Percentiles rank a stretch among this genome's conserved stretches.
Conservation (phyloP, 2,888 invertebrate species). For the Nomada fabriciana region DNA sequence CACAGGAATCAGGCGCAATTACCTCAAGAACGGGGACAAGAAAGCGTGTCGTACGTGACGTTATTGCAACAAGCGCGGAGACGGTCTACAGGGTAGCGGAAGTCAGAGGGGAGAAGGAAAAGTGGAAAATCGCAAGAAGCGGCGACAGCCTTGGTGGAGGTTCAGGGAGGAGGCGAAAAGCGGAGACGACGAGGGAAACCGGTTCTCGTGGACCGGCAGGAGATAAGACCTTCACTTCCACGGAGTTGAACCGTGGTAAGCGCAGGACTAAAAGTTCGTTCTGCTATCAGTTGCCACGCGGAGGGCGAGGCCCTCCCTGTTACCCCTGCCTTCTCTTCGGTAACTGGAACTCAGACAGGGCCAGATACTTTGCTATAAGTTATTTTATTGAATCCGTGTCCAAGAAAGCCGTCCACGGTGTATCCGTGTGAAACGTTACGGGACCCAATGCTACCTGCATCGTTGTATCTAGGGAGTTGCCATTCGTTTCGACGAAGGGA, state of each 20-base stretch:
- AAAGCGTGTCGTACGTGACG: constrained; percentile 53
- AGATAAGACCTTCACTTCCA: constrained; percentile 72
- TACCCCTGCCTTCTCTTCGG: constrained; percentile 63
- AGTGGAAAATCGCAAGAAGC: constrained; percentile 42
- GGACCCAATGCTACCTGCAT: constrained; percentile 27
- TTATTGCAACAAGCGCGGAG: constrained; percentile 56
- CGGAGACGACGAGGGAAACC: constrained; percentile 45
- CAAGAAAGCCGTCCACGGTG: constrained; percentile 35
- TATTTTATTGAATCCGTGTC: constrained; percentile 77
- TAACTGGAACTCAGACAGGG: constrained; percentile 69
- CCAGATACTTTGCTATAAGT: constrained; percentile 75
- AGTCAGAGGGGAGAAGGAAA: constrained; percentile 1
- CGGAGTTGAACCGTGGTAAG: constrained; percentile 73
- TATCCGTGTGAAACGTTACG: constrained; percentile 47
- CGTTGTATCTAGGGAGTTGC: neutral
- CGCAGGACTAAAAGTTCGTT: constrained; percentile 76
- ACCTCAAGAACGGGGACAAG: constrained; percentile 11
- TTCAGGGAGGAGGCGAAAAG: constrained; percentile 13
- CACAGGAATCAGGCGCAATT: constrained; percentile 47
- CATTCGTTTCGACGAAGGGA: too few species aligned
- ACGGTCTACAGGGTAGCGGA: constrained; percentile 37
- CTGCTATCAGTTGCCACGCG: constrained; percentile 74
- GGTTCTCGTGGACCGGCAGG: constrained; percentile 59
- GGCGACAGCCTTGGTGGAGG: neutral
- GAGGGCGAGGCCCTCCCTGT: constrained; percentile 65